Percentiles rank a stretch among this genome's conserved stretches.
Evolutionary conservation across 2,113 vertebrate species (phyloP).

Genomic region (Elephas maximus): DNA sequence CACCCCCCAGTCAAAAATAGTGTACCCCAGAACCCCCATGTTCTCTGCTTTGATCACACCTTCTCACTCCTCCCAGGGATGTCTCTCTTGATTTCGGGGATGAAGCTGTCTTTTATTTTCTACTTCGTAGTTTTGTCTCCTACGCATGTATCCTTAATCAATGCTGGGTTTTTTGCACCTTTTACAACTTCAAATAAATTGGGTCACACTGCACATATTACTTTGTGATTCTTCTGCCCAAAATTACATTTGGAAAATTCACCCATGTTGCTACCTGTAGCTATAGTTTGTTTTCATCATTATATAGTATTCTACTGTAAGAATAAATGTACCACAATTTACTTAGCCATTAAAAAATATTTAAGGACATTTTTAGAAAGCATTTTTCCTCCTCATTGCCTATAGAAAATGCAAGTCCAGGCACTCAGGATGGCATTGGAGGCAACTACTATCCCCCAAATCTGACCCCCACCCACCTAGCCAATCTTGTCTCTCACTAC

Average conservation of each 20-base stretch:
- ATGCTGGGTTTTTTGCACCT: background rate
- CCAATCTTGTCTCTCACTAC: background rate
- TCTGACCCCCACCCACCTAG: background rate
- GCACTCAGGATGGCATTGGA: background rate
- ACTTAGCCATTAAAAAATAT: background rate
- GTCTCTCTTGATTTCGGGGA: background rate
- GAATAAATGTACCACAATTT: background rate
- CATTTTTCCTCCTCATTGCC: background rate
- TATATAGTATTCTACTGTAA: too few species aligned
- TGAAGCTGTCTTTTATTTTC: background rate
- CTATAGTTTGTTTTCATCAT: too few species aligned
- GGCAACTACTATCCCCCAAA: background rate
- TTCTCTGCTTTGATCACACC: background rate
- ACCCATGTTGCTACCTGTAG: too few species aligned
- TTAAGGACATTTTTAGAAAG: background rate
- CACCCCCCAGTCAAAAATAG: background rate
- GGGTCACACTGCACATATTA: background rate
- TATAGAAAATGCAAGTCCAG: background rate
- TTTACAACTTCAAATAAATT: background rate
- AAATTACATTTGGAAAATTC: slow-evolving; percentile 34
- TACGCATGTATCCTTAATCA: background rate
- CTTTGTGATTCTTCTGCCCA: background rate
- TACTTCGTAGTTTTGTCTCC: background rate
- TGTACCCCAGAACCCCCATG: background rate
- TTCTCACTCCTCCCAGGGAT: background rate